phyloP scores from a whole-genome alignment of 2,888 invertebrate species.

The Caenorhabditis sp. region DNA sequence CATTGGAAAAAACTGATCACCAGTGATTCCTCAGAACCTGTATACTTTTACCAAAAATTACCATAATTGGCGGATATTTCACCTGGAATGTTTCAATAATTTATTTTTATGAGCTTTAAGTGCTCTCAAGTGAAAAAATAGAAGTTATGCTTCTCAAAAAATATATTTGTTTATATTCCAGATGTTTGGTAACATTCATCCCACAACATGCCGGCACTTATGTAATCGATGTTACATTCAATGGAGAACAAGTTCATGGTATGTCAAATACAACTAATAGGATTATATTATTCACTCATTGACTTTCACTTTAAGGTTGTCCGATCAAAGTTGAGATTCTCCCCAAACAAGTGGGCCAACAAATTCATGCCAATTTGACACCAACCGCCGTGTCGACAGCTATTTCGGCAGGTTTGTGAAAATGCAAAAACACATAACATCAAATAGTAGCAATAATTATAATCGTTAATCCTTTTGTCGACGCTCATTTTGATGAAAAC shows the following conservation, averaged over 20 bases:
- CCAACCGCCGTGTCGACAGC: slow-evolving; percentile 55
- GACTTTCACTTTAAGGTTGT: slow-evolving; percentile 59
- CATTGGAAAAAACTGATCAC: too few relatives aligned
- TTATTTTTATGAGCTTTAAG: too few relatives aligned
- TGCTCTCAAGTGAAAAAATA: too few relatives aligned
- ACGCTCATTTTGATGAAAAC: background rate
- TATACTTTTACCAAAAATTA: too few relatives aligned
- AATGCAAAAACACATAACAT: background rate
- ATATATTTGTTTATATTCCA: slow-evolving; percentile 10
- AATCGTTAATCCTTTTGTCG: background rate
- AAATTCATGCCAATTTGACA: slow-evolving; percentile 60
- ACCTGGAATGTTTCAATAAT: too few relatives aligned
- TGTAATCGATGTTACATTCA: slow-evolving; percentile 92
- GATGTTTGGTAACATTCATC: slow-evolving; percentile 82
- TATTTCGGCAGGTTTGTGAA: slow-evolving; percentile 48
- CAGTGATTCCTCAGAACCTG: too few relatives aligned
- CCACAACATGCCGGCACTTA: slow-evolving; percentile 89
- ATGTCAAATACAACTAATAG: background rate
- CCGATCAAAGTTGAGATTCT: slow-evolving; percentile 70
- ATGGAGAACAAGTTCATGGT: slow-evolving; percentile 92
- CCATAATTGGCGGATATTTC: too few relatives aligned
- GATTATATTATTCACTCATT: slow-evolving; percentile 5
- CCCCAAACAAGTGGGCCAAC: slow-evolving; percentile 69
- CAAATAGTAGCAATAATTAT: slow-evolving; percentile 8
- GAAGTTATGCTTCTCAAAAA: too few relatives aligned